Evolutionary conservation across 2,797 vertebrate genomes (phyloP).

Genomic region (Parauchenoglanis punctatus): DNA sequence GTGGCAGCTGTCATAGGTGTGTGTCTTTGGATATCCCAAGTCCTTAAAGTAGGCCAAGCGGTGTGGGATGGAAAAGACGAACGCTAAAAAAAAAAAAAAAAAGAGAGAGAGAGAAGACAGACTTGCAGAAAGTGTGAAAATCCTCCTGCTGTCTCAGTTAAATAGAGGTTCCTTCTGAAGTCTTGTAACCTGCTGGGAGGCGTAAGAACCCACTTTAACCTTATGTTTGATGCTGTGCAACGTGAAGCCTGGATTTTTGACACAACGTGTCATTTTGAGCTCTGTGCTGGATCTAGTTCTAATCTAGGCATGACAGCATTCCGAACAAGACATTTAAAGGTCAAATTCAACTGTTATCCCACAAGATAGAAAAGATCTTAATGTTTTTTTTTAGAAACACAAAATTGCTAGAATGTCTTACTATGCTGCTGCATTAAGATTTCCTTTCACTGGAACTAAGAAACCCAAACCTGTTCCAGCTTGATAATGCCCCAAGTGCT

Average conservation of each 20-base stretch:
- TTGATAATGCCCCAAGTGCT: not conserved
- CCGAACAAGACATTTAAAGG: conserved; percentile 10
- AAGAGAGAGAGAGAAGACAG: conserved; percentile 23
- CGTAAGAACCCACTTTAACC: conserved; percentile 37
- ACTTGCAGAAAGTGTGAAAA: conserved; percentile 42
- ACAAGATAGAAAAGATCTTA: not conserved
- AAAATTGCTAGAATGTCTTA: no score
- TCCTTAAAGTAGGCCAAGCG: conserved; percentile 51
- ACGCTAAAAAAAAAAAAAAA: not conserved
- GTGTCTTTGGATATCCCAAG: conserved; percentile 41
- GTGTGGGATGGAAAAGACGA: conserved; percentile 21
- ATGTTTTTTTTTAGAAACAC: not conserved
- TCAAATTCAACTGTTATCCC: not conserved
- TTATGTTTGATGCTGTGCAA: conserved; percentile 36
- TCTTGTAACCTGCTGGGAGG: conserved; percentile 43
- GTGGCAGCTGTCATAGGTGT: conserved; percentile 47
- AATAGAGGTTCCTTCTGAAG: conserved; percentile 48
- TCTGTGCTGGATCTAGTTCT: conserved; percentile 29
- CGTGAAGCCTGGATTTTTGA: conserved; percentile 26
- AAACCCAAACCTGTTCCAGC: not conserved
- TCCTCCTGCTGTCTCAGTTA: conserved; percentile 42
- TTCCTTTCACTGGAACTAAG: not conserved
- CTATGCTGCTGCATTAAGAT: no score
- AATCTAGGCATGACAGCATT: not conserved
- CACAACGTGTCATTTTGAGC: conserved; percentile 35